phyloP scores from a whole-genome alignment of 2,888 invertebrate species.

The Yponomeuta evonymella region DNA sequence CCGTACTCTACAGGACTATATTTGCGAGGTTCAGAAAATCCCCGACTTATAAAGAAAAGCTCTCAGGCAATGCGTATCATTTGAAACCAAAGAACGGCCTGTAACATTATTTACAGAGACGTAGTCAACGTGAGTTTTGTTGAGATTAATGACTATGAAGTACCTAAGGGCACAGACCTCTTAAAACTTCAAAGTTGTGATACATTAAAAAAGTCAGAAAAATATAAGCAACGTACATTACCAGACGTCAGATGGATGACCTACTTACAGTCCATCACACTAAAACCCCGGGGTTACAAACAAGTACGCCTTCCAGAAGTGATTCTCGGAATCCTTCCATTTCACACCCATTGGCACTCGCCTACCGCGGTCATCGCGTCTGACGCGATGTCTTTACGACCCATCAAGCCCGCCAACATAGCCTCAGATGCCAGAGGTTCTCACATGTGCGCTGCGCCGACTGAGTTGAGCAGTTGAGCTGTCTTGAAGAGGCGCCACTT shows the following conservation, averaged over 20 bases:
- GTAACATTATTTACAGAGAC: not conserved
- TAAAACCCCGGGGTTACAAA: not conserved
- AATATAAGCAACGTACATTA: no score
- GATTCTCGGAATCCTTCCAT: not conserved
- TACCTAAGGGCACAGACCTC: not conserved
- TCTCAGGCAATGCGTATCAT: not conserved
- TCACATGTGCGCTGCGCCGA: not conserved
- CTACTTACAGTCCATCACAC: not conserved
- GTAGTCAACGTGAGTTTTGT: not conserved
- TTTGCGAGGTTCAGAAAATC: not conserved
- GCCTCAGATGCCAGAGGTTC: not conserved
- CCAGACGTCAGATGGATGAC: not conserved
- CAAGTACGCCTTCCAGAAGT: not conserved
- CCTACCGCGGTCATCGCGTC: not conserved
- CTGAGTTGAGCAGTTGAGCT: no score
- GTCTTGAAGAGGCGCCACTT: no score
- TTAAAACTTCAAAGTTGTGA: no score
- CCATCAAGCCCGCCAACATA: not conserved
- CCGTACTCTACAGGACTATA: not conserved
- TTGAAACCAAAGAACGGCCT: not conserved
- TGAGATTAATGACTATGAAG: not conserved
- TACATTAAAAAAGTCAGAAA: no score
- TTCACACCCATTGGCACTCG: not conserved
- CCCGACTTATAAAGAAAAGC: not conserved
- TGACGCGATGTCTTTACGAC: not conserved